These are phyloP conservation scores for Takifugu rubripes DNA, from an alignment of 2,797 vertebrate species.

Conservation along the genomic window DNA sequence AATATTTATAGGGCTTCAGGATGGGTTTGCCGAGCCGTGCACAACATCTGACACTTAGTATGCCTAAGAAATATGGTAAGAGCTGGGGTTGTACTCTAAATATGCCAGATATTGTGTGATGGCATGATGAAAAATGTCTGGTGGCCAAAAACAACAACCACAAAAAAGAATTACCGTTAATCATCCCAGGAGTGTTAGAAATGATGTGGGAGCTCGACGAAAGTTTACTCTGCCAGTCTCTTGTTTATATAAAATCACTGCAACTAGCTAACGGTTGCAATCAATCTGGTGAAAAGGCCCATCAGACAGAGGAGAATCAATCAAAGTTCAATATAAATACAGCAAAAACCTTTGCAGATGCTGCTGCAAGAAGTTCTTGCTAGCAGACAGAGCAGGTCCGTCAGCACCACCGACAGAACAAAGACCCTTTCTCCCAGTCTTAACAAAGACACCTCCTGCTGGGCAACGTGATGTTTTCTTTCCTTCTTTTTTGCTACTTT, in stretches of 20 bases:
- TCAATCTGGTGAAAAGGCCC: slow-evolving; percentile 14
- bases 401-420: slow-evolving; percentile 54
- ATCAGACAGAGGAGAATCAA: slow-evolving; percentile 29
- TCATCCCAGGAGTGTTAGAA: slow-evolving; percentile 1
- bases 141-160: slow-evolving; percentile 9
- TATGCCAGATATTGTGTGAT: slow-evolving; percentile 20
- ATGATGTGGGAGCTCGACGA: slow-evolving; percentile 30
- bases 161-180: slow-evolving; percentile 4
- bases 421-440: slow-evolving; percentile 27
- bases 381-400: slow-evolving; percentile 42
- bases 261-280: slow-evolving; percentile 33
- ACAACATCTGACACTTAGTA: not conserved
- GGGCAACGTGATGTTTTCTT: slow-evolving; percentile 17
- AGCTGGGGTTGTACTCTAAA: not conserved
- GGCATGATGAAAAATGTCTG: slow-evolving; percentile 10
- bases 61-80: not conserved
- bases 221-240: slow-evolving; percentile 22
- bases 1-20: not conserved
- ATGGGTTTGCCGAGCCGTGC: not conserved
- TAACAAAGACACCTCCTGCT: slow-evolving; percentile 19
- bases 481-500: slow-evolving; percentile 28
- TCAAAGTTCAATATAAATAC: slow-evolving; percentile 46
- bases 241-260: slow-evolving; percentile 10
- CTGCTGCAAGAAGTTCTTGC: slow-evolving; percentile 17
- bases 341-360: slow-evolving; percentile 28